Percentiles rank a stretch among this genome's conserved stretches.
Conservation (phyloP, 2,888 invertebrate species). For the Fissipunctia ypsillon region DNA sequence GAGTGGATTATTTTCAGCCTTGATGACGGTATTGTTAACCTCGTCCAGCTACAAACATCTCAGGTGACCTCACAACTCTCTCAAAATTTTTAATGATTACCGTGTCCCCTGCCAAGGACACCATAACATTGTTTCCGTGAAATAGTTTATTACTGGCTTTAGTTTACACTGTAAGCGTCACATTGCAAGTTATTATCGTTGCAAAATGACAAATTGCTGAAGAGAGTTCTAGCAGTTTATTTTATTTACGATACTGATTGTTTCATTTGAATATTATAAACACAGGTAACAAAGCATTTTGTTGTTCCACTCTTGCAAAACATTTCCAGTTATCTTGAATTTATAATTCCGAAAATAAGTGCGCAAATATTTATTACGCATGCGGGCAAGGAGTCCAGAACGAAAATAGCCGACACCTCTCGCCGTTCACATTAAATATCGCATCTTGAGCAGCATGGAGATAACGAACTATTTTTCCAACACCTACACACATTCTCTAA, state of each 20-base stretch:
- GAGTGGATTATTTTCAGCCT: conserved; percentile 84
- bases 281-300: conserved; percentile 17
- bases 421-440: conserved; percentile 81
- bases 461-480: conserved; percentile 80
- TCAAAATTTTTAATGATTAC: conserved; percentile 75
- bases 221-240: conserved; percentile 4
- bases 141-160: conserved; percentile 15
- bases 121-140: conserved; percentile 33
- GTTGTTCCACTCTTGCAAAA: conserved; percentile 35
- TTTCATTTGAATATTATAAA: neutral
- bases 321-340: conserved; percentile 67
- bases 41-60: conserved; percentile 82
- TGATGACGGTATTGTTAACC: conserved; percentile 89
- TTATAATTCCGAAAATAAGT: conserved; percentile 79
- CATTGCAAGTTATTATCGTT: neutral
- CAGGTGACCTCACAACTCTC: conserved; percentile 76
- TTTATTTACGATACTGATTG: neutral
- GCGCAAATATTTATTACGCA: conserved; percentile 83
- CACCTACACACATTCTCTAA: conserved; percentile 80
- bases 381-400: conserved; percentile 79
- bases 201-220: conserved; percentile 14
- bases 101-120: conserved; percentile 56
- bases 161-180: neutral
- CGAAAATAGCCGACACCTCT: conserved; percentile 83
- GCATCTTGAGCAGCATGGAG: conserved; percentile 77